Conservation (phyloP, 2,888 invertebrate genomes). For the Polyommatus iphigenia region DNA sequence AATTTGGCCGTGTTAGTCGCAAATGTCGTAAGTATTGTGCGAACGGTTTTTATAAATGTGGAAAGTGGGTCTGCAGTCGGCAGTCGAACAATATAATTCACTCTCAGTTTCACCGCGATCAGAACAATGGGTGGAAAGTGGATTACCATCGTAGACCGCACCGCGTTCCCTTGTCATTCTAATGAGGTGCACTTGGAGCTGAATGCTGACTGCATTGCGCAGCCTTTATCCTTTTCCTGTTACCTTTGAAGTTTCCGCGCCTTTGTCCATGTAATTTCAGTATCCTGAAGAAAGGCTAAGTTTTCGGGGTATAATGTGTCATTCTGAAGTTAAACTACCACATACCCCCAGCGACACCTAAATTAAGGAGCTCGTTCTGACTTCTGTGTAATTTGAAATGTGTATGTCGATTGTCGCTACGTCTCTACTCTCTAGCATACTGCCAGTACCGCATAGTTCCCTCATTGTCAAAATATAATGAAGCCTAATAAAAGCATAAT, state of each 20-base stretch:
- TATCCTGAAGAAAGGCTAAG: no score
- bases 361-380: no score
- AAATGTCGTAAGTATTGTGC: not conserved
- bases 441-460: no score
- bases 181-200: not conserved
- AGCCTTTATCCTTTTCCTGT: not conserved
- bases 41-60: slow-evolving; percentile 17
- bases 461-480: no score
- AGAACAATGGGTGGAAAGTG: slow-evolving; percentile 32
- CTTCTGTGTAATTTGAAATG: no score
- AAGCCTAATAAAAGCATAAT: no score
- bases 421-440: no score
- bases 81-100: slow-evolving; percentile 19
- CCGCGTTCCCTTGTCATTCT: not conserved
- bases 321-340: no score
- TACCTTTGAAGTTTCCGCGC: not conserved
- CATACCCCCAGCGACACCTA: no score
- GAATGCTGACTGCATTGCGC: not conserved
- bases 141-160: not conserved
- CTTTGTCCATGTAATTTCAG: no score
- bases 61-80: slow-evolving; percentile 28
- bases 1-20: not conserved
- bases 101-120: slow-evolving; percentile 30
- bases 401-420: no score
- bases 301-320: no score